These are phyloP conservation scores for Drosophila pseudoobscura DNA, from an alignment of 1,140 invertebrate genomes.

Conservation along the genomic window DNA sequence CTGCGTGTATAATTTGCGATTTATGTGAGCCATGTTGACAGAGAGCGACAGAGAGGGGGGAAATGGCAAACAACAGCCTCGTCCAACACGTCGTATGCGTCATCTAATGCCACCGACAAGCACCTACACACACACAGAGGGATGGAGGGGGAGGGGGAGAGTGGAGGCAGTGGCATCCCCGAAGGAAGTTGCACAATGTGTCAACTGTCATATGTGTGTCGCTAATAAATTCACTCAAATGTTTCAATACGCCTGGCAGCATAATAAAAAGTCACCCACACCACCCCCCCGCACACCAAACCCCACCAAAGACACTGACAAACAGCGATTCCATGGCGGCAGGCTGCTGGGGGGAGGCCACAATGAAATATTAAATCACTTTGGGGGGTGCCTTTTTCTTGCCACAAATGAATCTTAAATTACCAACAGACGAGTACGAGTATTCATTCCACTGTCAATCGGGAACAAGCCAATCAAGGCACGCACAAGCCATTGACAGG, in stretches of 20 bases:
- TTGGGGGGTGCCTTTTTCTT: neutral
- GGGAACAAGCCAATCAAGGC: constrained; percentile 27
- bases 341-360: neutral
- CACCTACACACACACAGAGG: constrained; percentile 37
- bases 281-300: neutral
- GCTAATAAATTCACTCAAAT: constrained; percentile 81
- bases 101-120: constrained; percentile 65
- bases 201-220: constrained; percentile 80
- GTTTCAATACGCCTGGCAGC: constrained; percentile 74
- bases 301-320: constrained; percentile 29
- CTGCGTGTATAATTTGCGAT: constrained; percentile 78
- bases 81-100: constrained; percentile 71
- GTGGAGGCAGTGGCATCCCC: neutral
- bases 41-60: neutral
- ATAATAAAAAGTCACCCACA: constrained; percentile 71
- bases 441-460: constrained; percentile 41
- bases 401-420: constrained; percentile 51
- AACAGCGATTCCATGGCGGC: constrained; percentile 45
- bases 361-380: constrained; percentile 53
- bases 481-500: constrained; percentile 33
- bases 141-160: neutral
- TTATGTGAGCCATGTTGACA: constrained; percentile 73
- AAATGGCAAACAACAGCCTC: constrained; percentile 42
- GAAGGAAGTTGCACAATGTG: constrained; percentile 74
- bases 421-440: constrained; percentile 23